These are phyloP conservation scores for Iguana delicatissima DNA, from an alignment of 2,797 vertebrate genomes.

Conservation along the genomic window DNA sequence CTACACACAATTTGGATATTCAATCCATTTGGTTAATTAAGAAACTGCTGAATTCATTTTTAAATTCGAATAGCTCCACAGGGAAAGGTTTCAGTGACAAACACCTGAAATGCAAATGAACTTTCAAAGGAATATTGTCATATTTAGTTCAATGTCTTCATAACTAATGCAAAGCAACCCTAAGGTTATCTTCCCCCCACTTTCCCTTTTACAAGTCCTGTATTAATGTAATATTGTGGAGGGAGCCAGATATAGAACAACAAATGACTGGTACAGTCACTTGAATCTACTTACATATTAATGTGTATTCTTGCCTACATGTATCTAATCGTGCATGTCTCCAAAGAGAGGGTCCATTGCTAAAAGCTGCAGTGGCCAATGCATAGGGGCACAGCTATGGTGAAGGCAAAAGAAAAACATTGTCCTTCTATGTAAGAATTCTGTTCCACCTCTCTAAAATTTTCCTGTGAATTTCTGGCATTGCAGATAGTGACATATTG, in stretches of 20 bases:
- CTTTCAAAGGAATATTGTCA: conserved; percentile 61
- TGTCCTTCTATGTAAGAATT: too few relatives aligned
- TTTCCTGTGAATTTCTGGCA: too few relatives aligned
- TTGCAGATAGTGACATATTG: too few relatives aligned
- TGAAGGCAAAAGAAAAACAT: too few relatives aligned
- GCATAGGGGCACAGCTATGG: too few relatives aligned
- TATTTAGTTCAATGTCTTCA: conserved; percentile 51
- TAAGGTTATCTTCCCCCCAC: conserved; percentile 50
- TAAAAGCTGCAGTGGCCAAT: not conserved
- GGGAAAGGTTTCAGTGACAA: conserved; percentile 53
- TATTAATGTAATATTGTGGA: conserved; percentile 53
- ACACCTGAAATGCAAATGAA: conserved; percentile 34
- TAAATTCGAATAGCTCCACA: conserved; percentile 23
- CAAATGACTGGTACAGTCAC: conserved; percentile 48
- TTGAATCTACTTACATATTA: conserved; percentile 42
- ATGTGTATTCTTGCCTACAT: too few relatives aligned
- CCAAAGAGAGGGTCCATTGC: not conserved
- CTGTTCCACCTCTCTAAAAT: too few relatives aligned
- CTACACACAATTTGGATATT: not conserved
- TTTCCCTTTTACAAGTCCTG: conserved; percentile 11
- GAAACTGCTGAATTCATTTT: conserved; percentile 17
- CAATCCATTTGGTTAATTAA: conserved; percentile 26
- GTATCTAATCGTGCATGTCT: not conserved
- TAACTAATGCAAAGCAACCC: conserved; percentile 55
- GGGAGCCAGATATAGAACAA: conserved; percentile 45